A percentile compares a stretch with the other conserved stretches of the same genome.
These are phyloP conservation scores for Propithecus perrieri DNA, from an alignment of 2,797 vertebrate species.

Conservation along the genomic window DNA sequence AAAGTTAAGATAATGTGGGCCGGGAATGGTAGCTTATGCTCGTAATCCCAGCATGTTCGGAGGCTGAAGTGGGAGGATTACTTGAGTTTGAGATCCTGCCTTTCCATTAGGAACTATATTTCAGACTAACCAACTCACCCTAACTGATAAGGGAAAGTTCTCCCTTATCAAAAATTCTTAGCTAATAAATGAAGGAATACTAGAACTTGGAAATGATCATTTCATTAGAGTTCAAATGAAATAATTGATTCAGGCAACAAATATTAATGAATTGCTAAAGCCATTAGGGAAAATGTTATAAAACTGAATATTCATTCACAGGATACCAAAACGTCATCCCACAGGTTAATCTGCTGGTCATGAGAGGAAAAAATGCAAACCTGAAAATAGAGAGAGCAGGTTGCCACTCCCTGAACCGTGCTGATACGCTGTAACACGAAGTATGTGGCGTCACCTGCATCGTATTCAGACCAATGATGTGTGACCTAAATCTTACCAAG, in stretches of 20 bases:
- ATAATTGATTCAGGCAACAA: neutral
- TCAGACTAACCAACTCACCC: neutral
- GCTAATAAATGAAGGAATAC: neutral
- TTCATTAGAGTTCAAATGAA: too few species aligned
- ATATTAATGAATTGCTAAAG: neutral
- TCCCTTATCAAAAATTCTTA: neutral
- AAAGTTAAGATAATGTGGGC: too few species aligned
- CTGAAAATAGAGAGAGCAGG: neutral
- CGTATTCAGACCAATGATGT: neutral
- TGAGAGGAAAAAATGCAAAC: neutral
- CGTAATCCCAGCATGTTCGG: too few species aligned
- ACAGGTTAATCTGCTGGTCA: neutral
- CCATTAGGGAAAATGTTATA: neutral
- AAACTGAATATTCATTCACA: neutral
- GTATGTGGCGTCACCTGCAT: accelerated
- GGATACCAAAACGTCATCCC: neutral
- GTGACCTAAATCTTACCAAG: neutral
- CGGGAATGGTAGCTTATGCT: too few species aligned
- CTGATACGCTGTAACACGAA: accelerated
- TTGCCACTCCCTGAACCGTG: neutral
- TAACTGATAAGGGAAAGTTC: neutral
- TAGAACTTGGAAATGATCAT: too few species aligned
- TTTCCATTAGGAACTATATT: neutral
- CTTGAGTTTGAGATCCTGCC: neutral
- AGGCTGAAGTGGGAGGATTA: too few species aligned